Percentiles rank a stretch among this genome's conserved stretches.
Evolutionary conservation across 2,888 invertebrate species (phyloP).

Genomic region (Acanthosoma haemorrhoidale): DNA sequence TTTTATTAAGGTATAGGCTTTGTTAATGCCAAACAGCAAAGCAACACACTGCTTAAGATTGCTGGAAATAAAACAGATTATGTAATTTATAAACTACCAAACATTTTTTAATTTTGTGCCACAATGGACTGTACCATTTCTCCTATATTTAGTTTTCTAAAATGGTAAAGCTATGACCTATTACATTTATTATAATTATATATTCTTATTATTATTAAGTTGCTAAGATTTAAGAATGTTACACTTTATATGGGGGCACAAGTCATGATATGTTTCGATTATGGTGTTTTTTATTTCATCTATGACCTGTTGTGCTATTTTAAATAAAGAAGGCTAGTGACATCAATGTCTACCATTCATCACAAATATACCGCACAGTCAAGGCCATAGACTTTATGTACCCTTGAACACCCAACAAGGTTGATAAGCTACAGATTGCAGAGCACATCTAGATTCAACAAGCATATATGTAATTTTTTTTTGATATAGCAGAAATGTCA

Average conservation of each 20-base stretch:
- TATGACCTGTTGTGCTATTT: conserved; percentile 37
- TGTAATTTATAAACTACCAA: conserved; percentile 26
- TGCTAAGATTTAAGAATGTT: conserved; percentile 50
- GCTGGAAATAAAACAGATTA: conserved; percentile 34
- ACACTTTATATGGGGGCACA: conserved; percentile 65
- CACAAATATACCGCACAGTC: conserved; percentile 31
- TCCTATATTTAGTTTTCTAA: conserved; percentile 38
- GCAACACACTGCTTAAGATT: conserved; percentile 39
- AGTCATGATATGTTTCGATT: conserved; percentile 74
- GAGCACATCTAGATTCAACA: conserved; percentile 10
- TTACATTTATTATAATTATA: conserved; percentile 39
- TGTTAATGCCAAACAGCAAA: conserved; percentile 37
- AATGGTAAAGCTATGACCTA: conserved; percentile 39
- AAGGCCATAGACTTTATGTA: conserved; percentile 26
- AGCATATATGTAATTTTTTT: conserved; percentile 6
- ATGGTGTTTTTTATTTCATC: conserved; percentile 58
- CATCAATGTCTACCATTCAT: conserved; percentile 27
- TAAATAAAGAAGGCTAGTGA: conserved; percentile 34
- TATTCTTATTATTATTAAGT: conserved; percentile 38
- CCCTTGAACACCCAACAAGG: conserved; percentile 39
- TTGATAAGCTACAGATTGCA: conserved; percentile 24
- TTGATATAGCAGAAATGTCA: background rate
- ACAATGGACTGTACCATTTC: conserved; percentile 39
- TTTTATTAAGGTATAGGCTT: conserved; percentile 34
- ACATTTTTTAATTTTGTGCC: conserved; percentile 36